Conservation (phyloP, 2,888 invertebrate species). For the Melipona beecheii region DNA sequence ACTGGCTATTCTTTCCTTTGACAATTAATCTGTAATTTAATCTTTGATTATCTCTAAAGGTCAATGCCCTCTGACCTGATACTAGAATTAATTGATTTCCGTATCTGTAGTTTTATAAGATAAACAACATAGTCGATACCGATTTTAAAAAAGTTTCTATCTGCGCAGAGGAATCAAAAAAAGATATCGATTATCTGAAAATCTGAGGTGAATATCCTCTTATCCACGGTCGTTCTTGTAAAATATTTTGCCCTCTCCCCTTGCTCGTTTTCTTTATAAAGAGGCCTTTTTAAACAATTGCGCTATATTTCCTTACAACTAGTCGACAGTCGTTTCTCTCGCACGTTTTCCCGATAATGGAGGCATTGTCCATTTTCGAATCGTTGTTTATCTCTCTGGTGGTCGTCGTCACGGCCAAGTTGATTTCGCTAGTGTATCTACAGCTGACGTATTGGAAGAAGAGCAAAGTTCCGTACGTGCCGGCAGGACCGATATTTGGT, state of each 20-base stretch:
- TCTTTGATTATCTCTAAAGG: constrained; percentile 7
- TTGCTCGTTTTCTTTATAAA: background rate
- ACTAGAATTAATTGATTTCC: constrained; percentile 32
- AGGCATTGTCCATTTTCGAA: constrained; percentile 5
- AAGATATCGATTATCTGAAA: constrained; percentile 14
- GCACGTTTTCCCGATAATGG: constrained; percentile 34
- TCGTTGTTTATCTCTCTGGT: constrained; percentile 37
- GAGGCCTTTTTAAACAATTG: constrained; percentile 9
- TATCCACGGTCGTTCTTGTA: constrained; percentile 19
- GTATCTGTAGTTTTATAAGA: background rate
- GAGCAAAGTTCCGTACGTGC: constrained; percentile 58
- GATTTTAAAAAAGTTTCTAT: constrained; percentile 15
- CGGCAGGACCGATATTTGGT: constrained; percentile 55
- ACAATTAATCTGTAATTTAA: constrained; percentile 2
- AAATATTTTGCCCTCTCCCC: constrained; percentile 3
- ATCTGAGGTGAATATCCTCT: constrained; percentile 18
- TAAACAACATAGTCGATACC: background rate
- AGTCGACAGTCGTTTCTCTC: background rate
- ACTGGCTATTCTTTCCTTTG: background rate
- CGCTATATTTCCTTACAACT: background rate
- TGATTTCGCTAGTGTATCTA: background rate
- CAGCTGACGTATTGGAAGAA: constrained; percentile 68
- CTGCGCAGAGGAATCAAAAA: background rate
- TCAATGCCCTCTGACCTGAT: constrained; percentile 33
- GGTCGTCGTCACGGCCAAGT: constrained; percentile 26